These are phyloP conservation scores for Leucoma salicis DNA, from an alignment of 2,888 invertebrate species.

Conservation along the genomic window DNA sequence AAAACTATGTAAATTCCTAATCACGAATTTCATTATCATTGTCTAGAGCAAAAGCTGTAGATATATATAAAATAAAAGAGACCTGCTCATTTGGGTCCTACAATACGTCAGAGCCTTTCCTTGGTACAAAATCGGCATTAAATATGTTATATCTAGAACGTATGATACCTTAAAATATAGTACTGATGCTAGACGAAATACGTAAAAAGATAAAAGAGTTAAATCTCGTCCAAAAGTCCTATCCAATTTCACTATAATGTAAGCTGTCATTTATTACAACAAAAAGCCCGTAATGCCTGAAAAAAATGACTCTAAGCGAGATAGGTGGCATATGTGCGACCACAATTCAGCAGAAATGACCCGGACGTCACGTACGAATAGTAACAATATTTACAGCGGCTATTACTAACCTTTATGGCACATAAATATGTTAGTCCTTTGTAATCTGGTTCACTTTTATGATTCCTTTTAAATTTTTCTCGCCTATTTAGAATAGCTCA, in stretches of 20 bases:
- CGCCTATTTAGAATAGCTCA: no score
- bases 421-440: constrained; percentile 46
- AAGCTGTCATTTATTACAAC: constrained; percentile 35
- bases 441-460: constrained; percentile 60
- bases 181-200: no score
- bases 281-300: constrained; percentile 27
- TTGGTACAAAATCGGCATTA: no score
- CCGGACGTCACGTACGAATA: constrained; percentile 37
- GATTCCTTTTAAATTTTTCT: constrained; percentile 53
- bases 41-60: no score
- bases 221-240: not conserved
- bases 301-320: constrained; percentile 31
- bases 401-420: constrained; percentile 54
- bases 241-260: constrained; percentile 13
- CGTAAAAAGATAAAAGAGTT: not conserved
- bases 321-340: constrained; percentile 32
- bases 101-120: no score
- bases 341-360: constrained; percentile 47
- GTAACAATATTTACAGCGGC: constrained; percentile 51
- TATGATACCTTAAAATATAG: no score
- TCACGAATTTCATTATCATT: no score
- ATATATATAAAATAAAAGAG: no score
- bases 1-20: no score
- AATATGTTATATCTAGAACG: no score
- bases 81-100: no score